Evolutionary conservation across 2,888 invertebrate species (phyloP).

Genomic region (Lepas anatifera): DNA sequence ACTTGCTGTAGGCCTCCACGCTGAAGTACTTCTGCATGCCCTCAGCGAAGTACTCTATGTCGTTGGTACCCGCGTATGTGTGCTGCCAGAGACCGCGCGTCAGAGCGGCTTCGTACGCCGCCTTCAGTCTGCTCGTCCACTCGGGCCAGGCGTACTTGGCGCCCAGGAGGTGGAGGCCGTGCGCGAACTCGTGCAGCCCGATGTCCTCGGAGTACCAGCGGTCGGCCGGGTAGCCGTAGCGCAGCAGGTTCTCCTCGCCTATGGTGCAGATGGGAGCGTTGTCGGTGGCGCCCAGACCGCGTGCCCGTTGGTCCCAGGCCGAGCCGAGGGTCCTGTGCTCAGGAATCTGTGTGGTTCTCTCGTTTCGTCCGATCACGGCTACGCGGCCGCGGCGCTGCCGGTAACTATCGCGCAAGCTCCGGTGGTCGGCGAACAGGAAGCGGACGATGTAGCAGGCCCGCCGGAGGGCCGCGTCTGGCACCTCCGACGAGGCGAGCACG

Average conservation of each 20-base stretch:
- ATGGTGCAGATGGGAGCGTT: constrained; percentile 3
- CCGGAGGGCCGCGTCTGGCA: constrained; percentile 13
- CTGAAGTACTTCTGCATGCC: constrained; percentile 6
- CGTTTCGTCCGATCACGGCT: not conserved
- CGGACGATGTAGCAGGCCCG: constrained; percentile 13
- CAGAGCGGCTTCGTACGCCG: not conserved
- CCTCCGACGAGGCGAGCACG: constrained; percentile 5
- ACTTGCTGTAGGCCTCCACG: not conserved
- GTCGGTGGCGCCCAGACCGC: constrained; percentile 9
- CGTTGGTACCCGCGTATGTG: constrained; percentile 9
- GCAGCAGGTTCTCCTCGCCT: constrained; percentile 12
- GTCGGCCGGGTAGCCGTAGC: not conserved
- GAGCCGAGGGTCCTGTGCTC: not conserved
- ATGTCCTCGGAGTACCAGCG: constrained; percentile 12
- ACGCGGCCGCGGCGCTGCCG: constrained; percentile 1
- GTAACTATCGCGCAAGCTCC: not conserved
- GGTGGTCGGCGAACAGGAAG: not conserved
- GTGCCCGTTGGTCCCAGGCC: not conserved
- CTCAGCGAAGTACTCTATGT: constrained; percentile 14
- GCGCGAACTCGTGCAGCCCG: constrained; percentile 13
- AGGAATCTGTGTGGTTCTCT: not conserved
- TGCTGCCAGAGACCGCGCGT: not conserved
- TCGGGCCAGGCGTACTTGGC: not conserved
- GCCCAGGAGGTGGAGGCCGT: constrained; percentile 13
- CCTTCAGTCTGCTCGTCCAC: not conserved